Conservation (phyloP, 2,888 invertebrate species). For the Napeogenes inachia region DNA sequence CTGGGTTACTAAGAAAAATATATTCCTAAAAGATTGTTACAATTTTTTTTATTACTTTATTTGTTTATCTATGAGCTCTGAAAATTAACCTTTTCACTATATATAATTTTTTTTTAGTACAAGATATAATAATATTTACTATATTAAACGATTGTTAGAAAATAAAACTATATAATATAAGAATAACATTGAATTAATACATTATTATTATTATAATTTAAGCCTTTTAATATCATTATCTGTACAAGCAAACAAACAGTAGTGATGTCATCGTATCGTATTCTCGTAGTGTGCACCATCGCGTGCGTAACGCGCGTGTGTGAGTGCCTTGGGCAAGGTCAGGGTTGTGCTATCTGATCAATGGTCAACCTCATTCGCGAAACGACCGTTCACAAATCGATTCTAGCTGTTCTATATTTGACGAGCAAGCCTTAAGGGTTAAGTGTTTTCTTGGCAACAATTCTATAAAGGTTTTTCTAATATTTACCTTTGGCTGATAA, state of each 20-base stretch:
- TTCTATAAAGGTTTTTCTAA: not conserved
- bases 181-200: too few species aligned
- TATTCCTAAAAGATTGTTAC: too few species aligned
- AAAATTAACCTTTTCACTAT: not conserved
- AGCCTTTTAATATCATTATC: too few species aligned
- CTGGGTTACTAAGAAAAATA: slow-evolving; percentile 18
- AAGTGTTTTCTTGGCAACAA: slow-evolving; percentile 2
- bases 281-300: slow-evolving; percentile 47
- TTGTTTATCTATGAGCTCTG: slow-evolving; percentile 5
- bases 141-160: too few species aligned
- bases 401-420: slow-evolving; percentile 28
- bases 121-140: too few species aligned
- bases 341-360: slow-evolving; percentile 72
- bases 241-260: not conserved
- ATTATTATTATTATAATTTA: too few species aligned
- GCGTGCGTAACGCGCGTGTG: slow-evolving; percentile 60
- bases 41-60: not conserved
- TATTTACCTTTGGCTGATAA: too few species aligned
- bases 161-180: too few species aligned
- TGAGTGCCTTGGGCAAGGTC: slow-evolving; percentile 73
- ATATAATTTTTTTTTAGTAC: too few species aligned
- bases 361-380: slow-evolving; percentile 66
- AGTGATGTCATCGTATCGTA: slow-evolving; percentile 25
- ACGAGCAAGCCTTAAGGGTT: slow-evolving; percentile 4
- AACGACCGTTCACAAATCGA: slow-evolving; percentile 47